Conservation (phyloP, 2,113 vertebrate genomes). For the Cyprinodon tularosa region DNA sequence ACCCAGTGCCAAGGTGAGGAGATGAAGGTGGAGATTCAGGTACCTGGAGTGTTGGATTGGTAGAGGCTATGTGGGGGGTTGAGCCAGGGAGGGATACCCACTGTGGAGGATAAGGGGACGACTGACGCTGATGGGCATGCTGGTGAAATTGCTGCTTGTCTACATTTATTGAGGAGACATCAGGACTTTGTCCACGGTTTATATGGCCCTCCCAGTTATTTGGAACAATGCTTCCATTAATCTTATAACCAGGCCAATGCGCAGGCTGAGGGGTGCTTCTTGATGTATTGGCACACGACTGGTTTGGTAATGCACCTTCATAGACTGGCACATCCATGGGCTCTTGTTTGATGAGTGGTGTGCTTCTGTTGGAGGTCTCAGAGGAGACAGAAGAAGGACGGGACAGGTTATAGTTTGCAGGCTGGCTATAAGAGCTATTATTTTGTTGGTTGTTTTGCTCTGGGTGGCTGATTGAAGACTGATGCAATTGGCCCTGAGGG, state of each 20-base stretch:
- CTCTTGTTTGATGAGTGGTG: slow-evolving; percentile 91
- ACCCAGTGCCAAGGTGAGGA: slow-evolving; percentile 60
- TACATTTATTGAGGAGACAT: slow-evolving; percentile 71
- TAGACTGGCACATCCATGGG: slow-evolving; percentile 82
- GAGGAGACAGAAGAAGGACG: slow-evolving; percentile 75
- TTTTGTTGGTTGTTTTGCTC: slow-evolving; percentile 73
- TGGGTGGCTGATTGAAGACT: slow-evolving; percentile 76
- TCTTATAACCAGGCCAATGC: slow-evolving; percentile 83
- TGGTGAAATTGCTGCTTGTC: slow-evolving; percentile 78
- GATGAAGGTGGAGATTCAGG: slow-evolving; percentile 66
- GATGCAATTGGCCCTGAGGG: slow-evolving; percentile 84
- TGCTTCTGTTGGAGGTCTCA: slow-evolving; percentile 73
- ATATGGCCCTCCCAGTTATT: slow-evolving; percentile 72
- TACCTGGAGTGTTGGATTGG: slow-evolving; percentile 65
- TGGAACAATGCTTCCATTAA: slow-evolving; percentile 69
- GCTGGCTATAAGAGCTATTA: slow-evolving; percentile 62
- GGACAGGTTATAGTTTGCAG: slow-evolving; percentile 75
- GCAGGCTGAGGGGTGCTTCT: slow-evolving; percentile 64
- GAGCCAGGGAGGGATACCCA: slow-evolving; percentile 70
- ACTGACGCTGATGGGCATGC: slow-evolving; percentile 70
- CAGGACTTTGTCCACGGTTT: slow-evolving; percentile 57
- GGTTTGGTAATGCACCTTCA: slow-evolving; percentile 65
- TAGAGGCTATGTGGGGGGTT: slow-evolving; percentile 66
- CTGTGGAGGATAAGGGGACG: slow-evolving; percentile 70
- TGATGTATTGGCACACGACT: slow-evolving; percentile 58